Evolutionary conservation across 2,888 invertebrate genomes (phyloP).

Genomic region (Pseudococcus longispinus): DNA sequence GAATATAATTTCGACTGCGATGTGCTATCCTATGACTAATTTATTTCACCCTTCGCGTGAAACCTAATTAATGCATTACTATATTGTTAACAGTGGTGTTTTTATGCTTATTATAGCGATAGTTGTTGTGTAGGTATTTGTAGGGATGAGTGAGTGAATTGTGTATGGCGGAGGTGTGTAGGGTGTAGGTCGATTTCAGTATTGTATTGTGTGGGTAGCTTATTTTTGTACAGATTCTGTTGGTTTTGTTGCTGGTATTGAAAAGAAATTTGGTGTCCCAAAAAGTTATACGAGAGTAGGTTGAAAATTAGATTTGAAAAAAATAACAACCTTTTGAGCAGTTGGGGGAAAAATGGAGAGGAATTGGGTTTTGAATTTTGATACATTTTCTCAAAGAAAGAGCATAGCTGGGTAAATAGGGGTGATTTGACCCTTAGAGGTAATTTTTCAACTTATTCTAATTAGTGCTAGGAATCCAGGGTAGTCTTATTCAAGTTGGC

Average conservation of each 20-base stretch:
- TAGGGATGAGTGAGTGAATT: neutral
- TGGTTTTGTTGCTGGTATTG: no score
- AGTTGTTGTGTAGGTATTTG: neutral
- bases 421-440: no score
- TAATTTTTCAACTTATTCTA: no score
- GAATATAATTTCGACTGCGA: conserved; percentile 2
- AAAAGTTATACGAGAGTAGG: neutral
- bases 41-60: conserved; percentile 33
- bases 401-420: no score
- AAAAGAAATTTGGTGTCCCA: neutral
- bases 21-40: conserved; percentile 26
- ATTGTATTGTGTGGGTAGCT: no score
- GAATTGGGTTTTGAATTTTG: no score
- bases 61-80: conserved; percentile 43
- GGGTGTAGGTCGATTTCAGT: neutral
- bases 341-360: no score
- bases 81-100: conserved; percentile 33
- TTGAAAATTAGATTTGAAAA: neutral
- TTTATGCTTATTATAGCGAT: neutral
- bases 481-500: no score
- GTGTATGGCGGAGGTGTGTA: neutral
- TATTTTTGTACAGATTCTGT: no score
- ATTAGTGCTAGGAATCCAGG: no score
- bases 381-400: no score
- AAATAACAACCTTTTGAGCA: no score